Evolutionary conservation across 2,113 vertebrate genomes (phyloP).

Genomic region (Hucho hucho): DNA sequence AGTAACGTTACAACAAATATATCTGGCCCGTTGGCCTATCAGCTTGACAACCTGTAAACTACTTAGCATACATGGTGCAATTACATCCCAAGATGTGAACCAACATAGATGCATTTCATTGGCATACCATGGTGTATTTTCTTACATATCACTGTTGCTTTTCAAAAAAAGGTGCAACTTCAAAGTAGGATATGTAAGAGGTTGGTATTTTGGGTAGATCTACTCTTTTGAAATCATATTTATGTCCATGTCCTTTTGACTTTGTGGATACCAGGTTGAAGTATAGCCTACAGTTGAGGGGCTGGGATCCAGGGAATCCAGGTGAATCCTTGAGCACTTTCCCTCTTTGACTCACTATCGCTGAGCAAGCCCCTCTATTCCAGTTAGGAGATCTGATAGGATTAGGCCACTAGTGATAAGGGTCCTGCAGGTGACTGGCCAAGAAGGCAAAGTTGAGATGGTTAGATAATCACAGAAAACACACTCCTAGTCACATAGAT

Average conservation of each 20-base stretch:
- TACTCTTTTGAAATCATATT: too few species aligned
- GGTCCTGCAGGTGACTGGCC: conserved; percentile 20
- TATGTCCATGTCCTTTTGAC: too few species aligned
- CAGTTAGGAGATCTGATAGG: conserved; percentile 51
- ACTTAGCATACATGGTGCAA: not conserved
- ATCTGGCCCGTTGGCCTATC: not conserved
- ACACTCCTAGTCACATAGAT: not conserved
- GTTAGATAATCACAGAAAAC: conserved; percentile 22
- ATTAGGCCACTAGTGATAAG: conserved; percentile 44
- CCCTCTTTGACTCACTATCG: conserved; percentile 27
- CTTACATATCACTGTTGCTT: not conserved
- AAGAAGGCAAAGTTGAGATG: conserved; percentile 19
- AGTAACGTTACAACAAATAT: not conserved
- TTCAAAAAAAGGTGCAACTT: not conserved
- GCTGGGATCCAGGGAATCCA: too few species aligned
- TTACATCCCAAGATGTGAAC: not conserved
- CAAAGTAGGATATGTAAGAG: not conserved
- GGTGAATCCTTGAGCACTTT: conserved; percentile 22
- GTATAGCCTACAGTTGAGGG: too few species aligned
- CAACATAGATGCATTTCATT: not conserved
- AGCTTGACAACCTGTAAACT: conserved; percentile 3
- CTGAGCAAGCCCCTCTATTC: conserved; percentile 43
- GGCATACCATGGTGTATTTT: not conserved
- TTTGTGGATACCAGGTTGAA: too few species aligned
- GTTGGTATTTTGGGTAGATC: too few species aligned